phyloP scores from a whole-genome alignment of 2,797 vertebrate species.

The Gambelia wislizenii region DNA sequence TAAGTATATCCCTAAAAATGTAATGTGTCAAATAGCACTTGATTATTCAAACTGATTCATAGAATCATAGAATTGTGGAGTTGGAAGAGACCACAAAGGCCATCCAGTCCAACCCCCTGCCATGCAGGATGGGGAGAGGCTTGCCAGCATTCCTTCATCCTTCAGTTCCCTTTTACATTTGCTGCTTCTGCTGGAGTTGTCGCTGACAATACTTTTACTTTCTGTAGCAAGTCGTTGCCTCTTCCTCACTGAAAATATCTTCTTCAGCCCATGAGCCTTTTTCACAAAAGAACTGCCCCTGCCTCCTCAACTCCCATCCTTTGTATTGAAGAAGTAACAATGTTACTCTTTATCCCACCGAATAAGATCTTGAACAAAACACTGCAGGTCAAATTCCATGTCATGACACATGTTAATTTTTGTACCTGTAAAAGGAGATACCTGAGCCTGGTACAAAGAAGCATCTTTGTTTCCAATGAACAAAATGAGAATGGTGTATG shows the following conservation, averaged over 20 bases:
- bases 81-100: no score
- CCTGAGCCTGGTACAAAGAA: conserved; percentile 23
- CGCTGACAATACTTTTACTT: conserved; percentile 6
- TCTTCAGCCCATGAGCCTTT: conserved; percentile 23
- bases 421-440: conserved; percentile 31
- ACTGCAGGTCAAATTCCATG: conserved; percentile 34
- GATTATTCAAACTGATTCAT: conserved; percentile 36
- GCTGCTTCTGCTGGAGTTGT: not conserved
- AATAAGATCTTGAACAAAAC: conserved; percentile 52
- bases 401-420: conserved; percentile 5
- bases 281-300: conserved; percentile 33
- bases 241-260: conserved; percentile 12
- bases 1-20: not conserved
- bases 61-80: no score
- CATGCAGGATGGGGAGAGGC: no score
- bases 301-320: conserved; percentile 12
- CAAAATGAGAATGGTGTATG: not conserved
- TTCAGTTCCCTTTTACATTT: conserved; percentile 28
- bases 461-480: not conserved
- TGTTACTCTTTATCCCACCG: conserved; percentile 51
- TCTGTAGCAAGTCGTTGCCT: not conserved
- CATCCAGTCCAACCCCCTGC: no score
- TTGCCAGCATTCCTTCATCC: no score
- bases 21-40: not conserved
- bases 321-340: conserved; percentile 36